Conservation (phyloP, 2,113 vertebrate species). For the Salvator merianae region DNA sequence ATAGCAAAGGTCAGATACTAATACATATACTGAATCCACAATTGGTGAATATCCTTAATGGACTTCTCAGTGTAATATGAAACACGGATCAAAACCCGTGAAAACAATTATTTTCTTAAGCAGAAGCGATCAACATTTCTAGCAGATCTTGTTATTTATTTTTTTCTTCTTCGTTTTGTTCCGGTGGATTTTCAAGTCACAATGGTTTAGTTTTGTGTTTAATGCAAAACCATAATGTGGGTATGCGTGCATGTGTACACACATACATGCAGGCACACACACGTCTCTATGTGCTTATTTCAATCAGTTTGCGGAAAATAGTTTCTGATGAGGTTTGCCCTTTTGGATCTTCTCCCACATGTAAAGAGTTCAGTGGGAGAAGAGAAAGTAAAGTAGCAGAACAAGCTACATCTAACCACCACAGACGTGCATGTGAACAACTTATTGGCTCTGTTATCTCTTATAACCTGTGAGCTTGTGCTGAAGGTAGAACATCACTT, state of each 20-base stretch:
- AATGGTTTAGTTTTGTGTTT: constrained; percentile 75
- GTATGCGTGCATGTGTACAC: not conserved
- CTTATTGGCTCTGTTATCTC: not conserved
- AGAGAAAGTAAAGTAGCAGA: not conserved
- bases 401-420: not conserved
- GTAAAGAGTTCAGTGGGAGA: not conserved
- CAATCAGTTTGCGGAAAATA: not conserved
- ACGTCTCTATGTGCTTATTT: not conserved
- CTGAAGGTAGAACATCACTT: constrained; percentile 22
- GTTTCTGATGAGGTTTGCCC: not conserved
- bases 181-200: constrained; percentile 75
- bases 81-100: constrained; percentile 10
- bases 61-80: constrained; percentile 39
- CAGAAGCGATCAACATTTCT: constrained; percentile 74
- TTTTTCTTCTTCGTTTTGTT: constrained; percentile 51
- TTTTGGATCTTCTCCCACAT: not conserved
- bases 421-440: not conserved
- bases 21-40: constrained; percentile 44
- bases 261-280: not conserved
- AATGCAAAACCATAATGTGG: constrained; percentile 64
- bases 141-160: constrained; percentile 74
- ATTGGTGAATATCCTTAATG: constrained; percentile 36
- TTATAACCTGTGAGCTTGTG: not conserved
- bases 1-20: constrained; percentile 40
- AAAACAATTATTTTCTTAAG: constrained; percentile 68